phyloP scores from a whole-genome alignment of 2,797 vertebrate species.

The Clarias fuscus region DNA sequence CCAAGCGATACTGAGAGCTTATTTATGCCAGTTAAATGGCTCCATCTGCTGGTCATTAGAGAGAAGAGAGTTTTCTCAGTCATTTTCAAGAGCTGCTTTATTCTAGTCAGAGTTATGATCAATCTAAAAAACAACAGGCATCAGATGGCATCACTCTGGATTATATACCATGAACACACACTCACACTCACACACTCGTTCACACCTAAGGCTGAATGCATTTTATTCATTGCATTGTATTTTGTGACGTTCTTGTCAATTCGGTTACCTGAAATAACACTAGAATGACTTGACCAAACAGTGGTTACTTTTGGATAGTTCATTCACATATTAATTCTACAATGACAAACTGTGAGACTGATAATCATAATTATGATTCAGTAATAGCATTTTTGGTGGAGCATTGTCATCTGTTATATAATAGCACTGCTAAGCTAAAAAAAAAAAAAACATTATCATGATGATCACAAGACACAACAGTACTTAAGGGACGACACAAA shows the following conservation, averaged over 20 bases:
- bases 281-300: not conserved
- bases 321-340: not conserved
- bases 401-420: too few relatives aligned
- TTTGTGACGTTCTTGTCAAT: too few relatives aligned
- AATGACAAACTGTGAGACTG: not conserved
- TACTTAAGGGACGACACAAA: too few relatives aligned
- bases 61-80: not conserved
- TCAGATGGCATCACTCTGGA: not conserved
- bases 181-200: not conserved
- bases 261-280: too few relatives aligned
- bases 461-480: too few relatives aligned
- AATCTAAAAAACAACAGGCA: not conserved
- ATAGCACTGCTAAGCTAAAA: too few relatives aligned
- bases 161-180: not conserved
- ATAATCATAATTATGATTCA: not conserved
- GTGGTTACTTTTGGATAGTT: too few relatives aligned
- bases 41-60: slow-evolving; percentile 31
- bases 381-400: not conserved
- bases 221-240: too few relatives aligned
- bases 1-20: not conserved
- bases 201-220: not conserved
- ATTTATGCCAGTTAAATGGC: slow-evolving; percentile 9
- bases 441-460: too few relatives aligned
- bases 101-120: not conserved
- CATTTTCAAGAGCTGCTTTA: not conserved